Conservation (phyloP, 37 sponge, comb jelly and placozoan genomes). For the Beroe forskalii region DNA sequence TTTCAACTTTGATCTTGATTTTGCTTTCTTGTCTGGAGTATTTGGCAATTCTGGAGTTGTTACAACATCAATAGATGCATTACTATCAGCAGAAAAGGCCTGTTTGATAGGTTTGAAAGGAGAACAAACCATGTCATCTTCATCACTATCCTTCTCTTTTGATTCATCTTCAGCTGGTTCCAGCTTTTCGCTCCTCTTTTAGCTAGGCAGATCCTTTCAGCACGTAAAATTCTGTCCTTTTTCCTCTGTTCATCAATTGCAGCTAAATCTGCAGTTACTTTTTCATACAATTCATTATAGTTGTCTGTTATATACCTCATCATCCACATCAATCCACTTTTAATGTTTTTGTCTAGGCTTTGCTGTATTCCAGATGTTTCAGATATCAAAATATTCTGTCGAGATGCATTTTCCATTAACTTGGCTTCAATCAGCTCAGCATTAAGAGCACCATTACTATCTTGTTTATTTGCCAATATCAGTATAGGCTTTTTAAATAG, state of each 20-base stretch:
- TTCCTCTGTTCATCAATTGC: not conserved
- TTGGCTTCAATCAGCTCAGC: not conserved
- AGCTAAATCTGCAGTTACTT: not conserved
- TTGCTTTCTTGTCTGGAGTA: not conserved
- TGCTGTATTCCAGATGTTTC: not conserved
- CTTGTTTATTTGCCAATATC: slow-evolving; percentile 11
- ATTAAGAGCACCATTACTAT: slow-evolving; percentile 19
- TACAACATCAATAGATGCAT: not conserved
- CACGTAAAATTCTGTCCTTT: not conserved
- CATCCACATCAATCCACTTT: not conserved
- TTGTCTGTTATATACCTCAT: not conserved
- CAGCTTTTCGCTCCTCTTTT: not conserved
- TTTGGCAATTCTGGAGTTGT: not conserved
- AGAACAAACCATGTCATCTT: not conserved
- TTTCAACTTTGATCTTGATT: slow-evolving; percentile 14
- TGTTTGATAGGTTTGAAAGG: slow-evolving; percentile 37
- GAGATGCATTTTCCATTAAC: not conserved
- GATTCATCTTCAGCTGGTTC: not conserved
- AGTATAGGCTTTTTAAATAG: not conserved
- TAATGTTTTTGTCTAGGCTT: not conserved
- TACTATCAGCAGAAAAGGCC: not conserved
- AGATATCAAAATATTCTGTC: not conserved
- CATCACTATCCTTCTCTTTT: slow-evolving; percentile 13
- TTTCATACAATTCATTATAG: slow-evolving; percentile 9
- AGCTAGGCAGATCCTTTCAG: not conserved